Percentiles rank a stretch among this genome's conserved stretches.
Conservation (phyloP, 2,797 vertebrate genomes). For the Rhincodon typus region DNA sequence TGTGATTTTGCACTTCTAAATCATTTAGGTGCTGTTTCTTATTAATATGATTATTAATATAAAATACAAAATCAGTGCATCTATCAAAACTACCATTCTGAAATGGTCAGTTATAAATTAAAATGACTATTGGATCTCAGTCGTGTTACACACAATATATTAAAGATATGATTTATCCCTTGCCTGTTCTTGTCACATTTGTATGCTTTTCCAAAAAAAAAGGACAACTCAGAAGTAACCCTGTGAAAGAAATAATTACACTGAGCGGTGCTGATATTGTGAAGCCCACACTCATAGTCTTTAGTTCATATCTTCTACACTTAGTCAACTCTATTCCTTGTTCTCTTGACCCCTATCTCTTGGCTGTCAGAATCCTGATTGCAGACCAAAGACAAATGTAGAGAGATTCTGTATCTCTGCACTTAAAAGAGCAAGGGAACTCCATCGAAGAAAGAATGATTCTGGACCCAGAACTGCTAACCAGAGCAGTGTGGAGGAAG, state of each 20-base stretch:
- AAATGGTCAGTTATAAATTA: neutral
- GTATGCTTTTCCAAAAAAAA: neutral
- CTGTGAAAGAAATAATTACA: neutral
- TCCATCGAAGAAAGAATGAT: neutral
- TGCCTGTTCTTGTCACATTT: slow-evolving; percentile 2
- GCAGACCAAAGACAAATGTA: neutral
- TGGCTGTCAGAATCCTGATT: neutral
- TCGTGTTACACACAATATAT: neutral
- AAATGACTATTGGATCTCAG: neutral
- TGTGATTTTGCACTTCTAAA: neutral
- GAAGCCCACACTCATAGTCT: neutral
- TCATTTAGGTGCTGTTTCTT: neutral
- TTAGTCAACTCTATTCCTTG: neutral
- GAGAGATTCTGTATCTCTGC: neutral
- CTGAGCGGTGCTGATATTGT: neutral
- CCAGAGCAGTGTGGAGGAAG: neutral
- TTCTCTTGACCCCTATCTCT: neutral
- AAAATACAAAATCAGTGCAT: neutral
- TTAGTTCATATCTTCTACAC: neutral
- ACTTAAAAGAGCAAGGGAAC: neutral
- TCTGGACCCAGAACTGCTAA: neutral
- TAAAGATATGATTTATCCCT: neutral
- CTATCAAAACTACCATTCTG: neutral
- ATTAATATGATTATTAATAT: neutral
- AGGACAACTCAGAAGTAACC: neutral